Conservation (phyloP, 1,140 invertebrate genomes). For the Trachymyrmex cornetzi region DNA sequence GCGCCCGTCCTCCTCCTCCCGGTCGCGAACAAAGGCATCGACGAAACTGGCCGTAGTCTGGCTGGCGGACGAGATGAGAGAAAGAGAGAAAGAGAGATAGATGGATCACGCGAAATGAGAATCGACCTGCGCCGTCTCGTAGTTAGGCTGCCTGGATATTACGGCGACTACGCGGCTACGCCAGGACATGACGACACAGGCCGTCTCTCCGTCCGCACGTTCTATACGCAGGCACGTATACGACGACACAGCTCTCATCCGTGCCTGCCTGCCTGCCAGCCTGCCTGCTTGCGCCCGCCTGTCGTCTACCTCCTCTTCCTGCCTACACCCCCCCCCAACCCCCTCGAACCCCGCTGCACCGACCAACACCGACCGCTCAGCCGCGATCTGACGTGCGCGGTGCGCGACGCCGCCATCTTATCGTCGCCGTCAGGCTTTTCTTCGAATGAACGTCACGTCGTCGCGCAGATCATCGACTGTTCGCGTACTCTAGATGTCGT, state of each 20-base stretch:
- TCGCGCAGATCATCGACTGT: conserved; percentile 23
- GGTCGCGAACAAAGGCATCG: conserved; percentile 80
- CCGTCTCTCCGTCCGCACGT: conserved; percentile 4
- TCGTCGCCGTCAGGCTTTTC: conserved; percentile 49
- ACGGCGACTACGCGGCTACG: conserved; percentile 28
- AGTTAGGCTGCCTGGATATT: conserved; percentile 31
- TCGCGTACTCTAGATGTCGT: conserved; percentile 23
- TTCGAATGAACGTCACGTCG: conserved; percentile 32
- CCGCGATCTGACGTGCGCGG: conserved; percentile 48
- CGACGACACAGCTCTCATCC: conserved; percentile 27
- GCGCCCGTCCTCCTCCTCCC: conserved; percentile 52
- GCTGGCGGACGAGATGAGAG: conserved; percentile 17
- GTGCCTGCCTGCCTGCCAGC: background rate
- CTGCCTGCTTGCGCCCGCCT: background rate
- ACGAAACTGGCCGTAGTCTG: conserved; percentile 53
- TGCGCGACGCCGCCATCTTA: conserved; percentile 51
- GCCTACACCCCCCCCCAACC: background rate
- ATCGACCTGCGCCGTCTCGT: conserved; percentile 46
- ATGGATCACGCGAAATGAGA: conserved; percentile 66
- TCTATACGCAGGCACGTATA: conserved; percentile 29
- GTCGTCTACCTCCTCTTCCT: conserved; percentile 37
- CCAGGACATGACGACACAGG: conserved; percentile 51
- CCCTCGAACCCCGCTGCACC: background rate
- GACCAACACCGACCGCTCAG: background rate
- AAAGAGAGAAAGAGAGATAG: background rate